phyloP scores from a whole-genome alignment of 2,113 vertebrate genomes.

The Pongo pygmaeus region DNA sequence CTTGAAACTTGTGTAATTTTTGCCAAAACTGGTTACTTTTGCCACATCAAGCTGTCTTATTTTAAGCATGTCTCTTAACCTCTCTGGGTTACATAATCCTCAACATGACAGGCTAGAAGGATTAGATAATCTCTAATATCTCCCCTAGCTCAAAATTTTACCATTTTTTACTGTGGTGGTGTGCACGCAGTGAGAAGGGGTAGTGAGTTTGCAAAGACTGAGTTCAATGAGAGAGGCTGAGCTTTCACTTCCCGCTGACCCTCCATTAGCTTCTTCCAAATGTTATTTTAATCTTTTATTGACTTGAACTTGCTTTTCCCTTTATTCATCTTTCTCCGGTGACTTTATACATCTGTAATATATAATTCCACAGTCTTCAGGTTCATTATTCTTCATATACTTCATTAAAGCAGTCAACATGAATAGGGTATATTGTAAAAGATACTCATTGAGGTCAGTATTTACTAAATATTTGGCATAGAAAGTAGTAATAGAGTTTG shows the following conservation, averaged over 20 bases:
- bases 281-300: constrained; percentile 6
- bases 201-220: background rate
- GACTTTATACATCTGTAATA: background rate
- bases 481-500: background rate
- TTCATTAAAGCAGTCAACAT: constrained; percentile 18
- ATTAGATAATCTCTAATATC: background rate
- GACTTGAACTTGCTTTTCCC: background rate
- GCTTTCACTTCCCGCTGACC: background rate
- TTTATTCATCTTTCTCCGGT: background rate
- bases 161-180: background rate
- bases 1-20: background rate
- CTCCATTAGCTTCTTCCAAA: background rate
- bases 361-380: background rate
- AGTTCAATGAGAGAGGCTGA: background rate
- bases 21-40: background rate
- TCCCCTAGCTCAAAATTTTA: background rate
- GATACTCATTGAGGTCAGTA: background rate
- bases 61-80: background rate
- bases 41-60: background rate
- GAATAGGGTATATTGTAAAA: background rate
- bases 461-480: constrained; percentile 10
- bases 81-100: background rate
- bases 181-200: background rate
- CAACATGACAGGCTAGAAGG: background rate
- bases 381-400: background rate